A percentile compares a stretch with the other conserved stretches of the same genome.
phyloP scores from a whole-genome alignment of 2,113 vertebrate species.

The Ranitomeya imitator region DNA sequence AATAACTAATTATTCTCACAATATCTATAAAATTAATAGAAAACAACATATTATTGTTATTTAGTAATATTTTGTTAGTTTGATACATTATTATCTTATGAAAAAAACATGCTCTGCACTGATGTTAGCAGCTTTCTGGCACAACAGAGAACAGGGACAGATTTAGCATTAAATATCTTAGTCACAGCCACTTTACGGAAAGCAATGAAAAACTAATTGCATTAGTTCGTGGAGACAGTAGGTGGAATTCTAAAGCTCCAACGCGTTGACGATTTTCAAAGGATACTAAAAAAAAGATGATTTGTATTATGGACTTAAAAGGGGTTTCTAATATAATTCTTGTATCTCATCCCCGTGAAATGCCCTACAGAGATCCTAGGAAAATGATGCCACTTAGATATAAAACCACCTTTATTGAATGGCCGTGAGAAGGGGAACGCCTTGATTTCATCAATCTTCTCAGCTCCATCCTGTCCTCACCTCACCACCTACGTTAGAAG shows the following conservation, averaged over 20 bases:
- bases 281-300: background rate
- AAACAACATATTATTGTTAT: background rate
- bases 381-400: background rate
- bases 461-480: too few relatives aligned
- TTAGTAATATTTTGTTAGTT: background rate
- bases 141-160: background rate
- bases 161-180: background rate
- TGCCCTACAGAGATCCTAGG: background rate
- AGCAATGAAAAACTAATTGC: background rate
- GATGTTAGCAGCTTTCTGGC: background rate
- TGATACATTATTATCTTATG: background rate
- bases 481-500: too few relatives aligned
- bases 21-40: background rate
- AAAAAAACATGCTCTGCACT: background rate
- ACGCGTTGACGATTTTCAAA: background rate
- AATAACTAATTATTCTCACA: background rate
- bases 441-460: too few relatives aligned
- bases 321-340: background rate
- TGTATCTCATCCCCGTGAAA: background rate
- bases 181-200: background rate
- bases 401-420: too few relatives aligned
- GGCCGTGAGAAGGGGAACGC: too few relatives aligned
- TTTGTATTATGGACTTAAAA: background rate
- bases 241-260: background rate
- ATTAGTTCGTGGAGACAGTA: background rate